Evolutionary conservation across 2,888 invertebrate species (phyloP), one percentile per base, ranked within the genome.

Genomic region (Pomacea canaliculata): DNA sequence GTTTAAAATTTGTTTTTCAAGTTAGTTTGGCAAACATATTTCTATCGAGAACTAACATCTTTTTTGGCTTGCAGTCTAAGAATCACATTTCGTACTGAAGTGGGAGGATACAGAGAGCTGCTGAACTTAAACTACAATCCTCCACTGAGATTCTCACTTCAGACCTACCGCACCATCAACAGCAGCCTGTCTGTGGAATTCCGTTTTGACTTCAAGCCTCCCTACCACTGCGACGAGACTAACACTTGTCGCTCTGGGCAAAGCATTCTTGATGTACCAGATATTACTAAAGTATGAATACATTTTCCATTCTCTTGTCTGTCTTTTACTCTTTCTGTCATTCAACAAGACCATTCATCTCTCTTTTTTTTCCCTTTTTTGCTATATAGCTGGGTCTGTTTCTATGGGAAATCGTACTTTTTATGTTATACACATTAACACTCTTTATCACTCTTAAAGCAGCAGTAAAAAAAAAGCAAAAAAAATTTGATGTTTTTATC

Each of bases 211-310:
- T 74, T 74, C 49, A 18, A 48, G 1, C 46, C 18, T 0, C 73
- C 73, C 18, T 1, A 13, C 49, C 73, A 74, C 73, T 74, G 73
- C 59, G 69, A 48, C 10, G 49, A 49, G 18, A 48, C 16, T 16
- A 59, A 10, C n/a, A 60, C 18, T 37, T 74, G 73, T 60, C 46
- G 12, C 2, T 16, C 23, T 0, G 62, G 19, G 12, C 27, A 69
- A n/a, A 9, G 9, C 4, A 68, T 74, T 59, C 69, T 74, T 27
- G 13, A 62, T 0, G 73, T 74, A 5, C 73, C 73, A 16, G 73
- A 74, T 49, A 74, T 74, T 18, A 69, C 69, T 18, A 67, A 5
- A 59, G 73, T 73, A 23, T n/a, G 68, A 37, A 27, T 23, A 46
- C 9, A 27, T 37, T 37, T 37, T 68, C 0, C 7, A 27, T 46